A percentile compares a stretch with the other conserved stretches of the same genome.
phyloP scores from a whole-genome alignment of 2,797 vertebrate genomes.

The Sebastes hubbsi region DNA sequence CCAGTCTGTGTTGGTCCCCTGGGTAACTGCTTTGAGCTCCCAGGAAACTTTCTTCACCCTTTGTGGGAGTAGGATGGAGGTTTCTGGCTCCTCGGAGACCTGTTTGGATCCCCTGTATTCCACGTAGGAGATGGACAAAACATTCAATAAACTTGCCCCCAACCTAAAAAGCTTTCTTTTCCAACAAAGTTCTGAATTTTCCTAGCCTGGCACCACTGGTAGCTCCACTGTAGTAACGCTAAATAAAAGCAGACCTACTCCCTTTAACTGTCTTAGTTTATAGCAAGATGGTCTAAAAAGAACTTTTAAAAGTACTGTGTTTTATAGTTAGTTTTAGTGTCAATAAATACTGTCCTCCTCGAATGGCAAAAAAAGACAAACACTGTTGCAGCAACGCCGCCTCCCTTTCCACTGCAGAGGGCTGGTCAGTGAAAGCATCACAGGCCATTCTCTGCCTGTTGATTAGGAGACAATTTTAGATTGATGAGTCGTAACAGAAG shows the following conservation, averaged over 20 bases:
- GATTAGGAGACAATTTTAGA: too few species aligned
- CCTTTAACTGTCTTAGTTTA: too few species aligned
- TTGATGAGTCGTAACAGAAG: conserved; percentile 32
- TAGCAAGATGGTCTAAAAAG: neutral
- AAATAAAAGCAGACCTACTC: neutral
- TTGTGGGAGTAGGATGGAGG: neutral
- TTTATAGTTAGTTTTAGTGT: conserved; percentile 14
- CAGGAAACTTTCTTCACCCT: neutral
- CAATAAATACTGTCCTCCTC: neutral
- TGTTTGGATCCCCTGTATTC: too few species aligned
- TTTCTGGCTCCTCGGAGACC: neutral
- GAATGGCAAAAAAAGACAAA: neutral
- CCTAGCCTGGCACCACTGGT: too few species aligned
- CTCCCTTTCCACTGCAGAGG: too few species aligned
- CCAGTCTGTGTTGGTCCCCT: neutral
- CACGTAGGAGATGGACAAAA: too few species aligned
- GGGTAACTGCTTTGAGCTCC: neutral
- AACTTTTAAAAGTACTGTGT: neutral
- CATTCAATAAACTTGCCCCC: too few species aligned
- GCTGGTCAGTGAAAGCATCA: neutral
- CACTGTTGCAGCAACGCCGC: neutral
- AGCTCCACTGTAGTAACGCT: neutral
- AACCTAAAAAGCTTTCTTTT: too few species aligned
- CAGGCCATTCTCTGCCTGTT: too few species aligned
- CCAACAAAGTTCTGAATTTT: too few species aligned